Evolutionary conservation across 2,888 invertebrate genomes (phyloP).

Genomic region (Chaitophorus viminalis): DNA sequence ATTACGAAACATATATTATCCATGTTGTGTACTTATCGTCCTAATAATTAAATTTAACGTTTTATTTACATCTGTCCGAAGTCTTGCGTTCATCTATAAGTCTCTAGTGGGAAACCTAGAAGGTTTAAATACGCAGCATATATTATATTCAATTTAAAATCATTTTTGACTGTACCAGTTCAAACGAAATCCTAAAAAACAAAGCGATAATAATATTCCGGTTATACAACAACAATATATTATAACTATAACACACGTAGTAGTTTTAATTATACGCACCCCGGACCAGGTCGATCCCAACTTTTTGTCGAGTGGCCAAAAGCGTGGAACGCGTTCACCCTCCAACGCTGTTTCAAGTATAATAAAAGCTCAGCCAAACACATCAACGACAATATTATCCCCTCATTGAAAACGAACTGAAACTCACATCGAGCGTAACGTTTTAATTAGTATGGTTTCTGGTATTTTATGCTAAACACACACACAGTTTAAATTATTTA

Average conservation of each 20-base stretch:
- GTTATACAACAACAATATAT: neutral
- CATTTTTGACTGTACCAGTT: neutral
- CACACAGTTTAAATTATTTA: constrained; percentile 16
- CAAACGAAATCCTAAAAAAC: neutral
- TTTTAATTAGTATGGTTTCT: constrained; percentile 43
- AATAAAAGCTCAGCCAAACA: constrained; percentile 15
- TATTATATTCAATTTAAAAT: neutral
- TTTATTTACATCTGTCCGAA: neutral
- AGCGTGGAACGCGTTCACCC: neutral
- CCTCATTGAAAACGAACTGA: constrained; percentile 16
- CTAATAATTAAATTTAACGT: neutral
- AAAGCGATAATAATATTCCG: neutral
- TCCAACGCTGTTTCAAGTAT: neutral
- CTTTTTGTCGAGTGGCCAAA: neutral
- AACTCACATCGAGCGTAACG: constrained; percentile 32
- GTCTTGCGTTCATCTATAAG: no score
- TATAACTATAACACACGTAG: no score
- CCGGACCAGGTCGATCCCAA: neutral
- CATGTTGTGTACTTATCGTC: neutral
- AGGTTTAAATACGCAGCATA: neutral
- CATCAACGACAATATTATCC: constrained; percentile 5
- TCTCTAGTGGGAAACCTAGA: no score
- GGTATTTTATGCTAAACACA: constrained; percentile 24
- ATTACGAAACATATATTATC: neutral
- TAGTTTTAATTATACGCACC: neutral